phyloP scores from a whole-genome alignment of 2,888 invertebrate genomes.

The Nasonovia ribisnigri region DNA sequence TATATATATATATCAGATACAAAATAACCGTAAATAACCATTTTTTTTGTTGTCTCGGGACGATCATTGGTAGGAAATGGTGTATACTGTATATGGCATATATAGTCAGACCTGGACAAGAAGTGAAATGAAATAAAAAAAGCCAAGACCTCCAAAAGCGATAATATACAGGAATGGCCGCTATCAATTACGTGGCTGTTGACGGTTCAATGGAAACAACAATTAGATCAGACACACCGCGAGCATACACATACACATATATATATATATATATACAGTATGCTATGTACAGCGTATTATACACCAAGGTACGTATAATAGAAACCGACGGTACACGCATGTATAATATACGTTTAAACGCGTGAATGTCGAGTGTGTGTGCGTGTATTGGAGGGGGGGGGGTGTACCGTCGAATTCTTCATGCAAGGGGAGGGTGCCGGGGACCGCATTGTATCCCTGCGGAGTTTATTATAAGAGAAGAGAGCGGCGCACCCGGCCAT shows the following conservation, averaged over 20 bases:
- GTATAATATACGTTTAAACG: constrained; percentile 16
- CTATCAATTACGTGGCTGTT: constrained; percentile 49
- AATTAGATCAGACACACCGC: constrained; percentile 56
- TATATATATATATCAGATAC: not conserved
- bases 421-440: constrained; percentile 10
- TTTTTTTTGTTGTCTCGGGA: not conserved
- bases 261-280: not conserved
- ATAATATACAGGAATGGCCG: constrained; percentile 37
- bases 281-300: no score
- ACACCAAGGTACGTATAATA: not conserved
- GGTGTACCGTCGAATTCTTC: not conserved
- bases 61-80: not conserved
- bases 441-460: constrained; percentile 47
- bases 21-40: not conserved
- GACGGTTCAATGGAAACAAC: constrained; percentile 57
- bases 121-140: not conserved
- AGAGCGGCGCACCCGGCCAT: constrained; percentile 5
- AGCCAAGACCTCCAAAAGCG: not conserved
- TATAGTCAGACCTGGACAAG: not conserved
- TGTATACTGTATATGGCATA: not conserved
- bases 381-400: not conserved
- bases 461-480: constrained; percentile 55
- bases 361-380: not conserved
- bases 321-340: not conserved
- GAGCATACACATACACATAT: not conserved